These are phyloP conservation scores for Anthopleura sola DNA, from an alignment of 64 coral and sea anemone species.

Conservation along the genomic window DNA sequence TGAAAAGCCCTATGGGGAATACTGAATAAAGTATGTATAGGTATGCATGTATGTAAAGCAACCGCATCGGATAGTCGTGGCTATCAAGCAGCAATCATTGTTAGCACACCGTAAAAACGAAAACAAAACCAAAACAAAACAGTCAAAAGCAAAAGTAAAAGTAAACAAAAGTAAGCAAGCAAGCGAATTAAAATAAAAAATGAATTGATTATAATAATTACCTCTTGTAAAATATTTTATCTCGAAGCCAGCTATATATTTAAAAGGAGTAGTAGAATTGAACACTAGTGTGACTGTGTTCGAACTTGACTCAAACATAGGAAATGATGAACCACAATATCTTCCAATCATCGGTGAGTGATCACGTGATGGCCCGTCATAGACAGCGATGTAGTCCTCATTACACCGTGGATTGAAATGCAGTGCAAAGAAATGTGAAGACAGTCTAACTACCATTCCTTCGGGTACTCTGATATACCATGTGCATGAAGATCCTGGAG, in stretches of 20 bases:
- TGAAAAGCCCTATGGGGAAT: too few relatives aligned
- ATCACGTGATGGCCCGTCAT: not conserved
- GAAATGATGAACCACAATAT: not conserved
- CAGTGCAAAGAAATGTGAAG: not conserved
- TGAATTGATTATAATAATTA: too few relatives aligned
- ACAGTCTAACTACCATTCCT: not conserved
- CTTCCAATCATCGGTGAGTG: not conserved
- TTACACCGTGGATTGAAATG: not conserved
- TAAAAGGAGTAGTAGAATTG: not conserved
- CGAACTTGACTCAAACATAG: not conserved
- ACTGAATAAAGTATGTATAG: too few relatives aligned
- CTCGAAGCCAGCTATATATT: not conserved
- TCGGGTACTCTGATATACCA: not conserved
- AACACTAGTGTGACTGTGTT: not conserved
- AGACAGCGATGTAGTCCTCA: not conserved
- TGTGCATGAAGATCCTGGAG: not conserved
- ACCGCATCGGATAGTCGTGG: too few relatives aligned
- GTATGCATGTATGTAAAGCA: too few relatives aligned
- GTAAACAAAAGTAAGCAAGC: too few relatives aligned
- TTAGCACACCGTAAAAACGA: too few relatives aligned
- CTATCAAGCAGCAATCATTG: too few relatives aligned
- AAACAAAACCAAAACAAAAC: too few relatives aligned
- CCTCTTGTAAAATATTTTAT: not conserved
- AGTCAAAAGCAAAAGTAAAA: too few relatives aligned
- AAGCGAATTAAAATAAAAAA: too few relatives aligned